These are phyloP conservation scores for Parapsyche elsis DNA, from an alignment of 1,140 invertebrate genomes.

Conservation along the genomic window DNA sequence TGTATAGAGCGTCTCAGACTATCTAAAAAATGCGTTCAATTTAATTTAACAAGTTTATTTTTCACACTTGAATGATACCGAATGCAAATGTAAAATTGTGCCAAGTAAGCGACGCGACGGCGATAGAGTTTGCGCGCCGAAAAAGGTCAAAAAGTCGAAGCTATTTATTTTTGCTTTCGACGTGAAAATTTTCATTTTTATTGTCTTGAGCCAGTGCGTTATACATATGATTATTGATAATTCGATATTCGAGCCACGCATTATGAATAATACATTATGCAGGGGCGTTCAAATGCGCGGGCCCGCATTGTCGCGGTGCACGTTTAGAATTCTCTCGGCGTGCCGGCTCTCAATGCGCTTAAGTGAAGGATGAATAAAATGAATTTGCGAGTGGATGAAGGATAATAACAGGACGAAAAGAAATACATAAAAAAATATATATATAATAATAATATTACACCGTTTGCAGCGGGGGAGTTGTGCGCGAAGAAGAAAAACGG, in stretches of 20 bases:
- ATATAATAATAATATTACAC: not conserved
- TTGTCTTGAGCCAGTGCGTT: not conserved
- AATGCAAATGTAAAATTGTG: no score
- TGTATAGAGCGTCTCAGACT: no score
- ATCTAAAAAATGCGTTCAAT: no score
- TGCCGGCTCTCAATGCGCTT: constrained; percentile 38
- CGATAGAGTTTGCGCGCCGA: no score
- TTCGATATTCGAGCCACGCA: constrained; percentile 14
- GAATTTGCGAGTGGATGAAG: constrained; percentile 45
- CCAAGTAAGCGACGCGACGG: no score
- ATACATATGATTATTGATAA: constrained; percentile 22
- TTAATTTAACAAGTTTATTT: no score
- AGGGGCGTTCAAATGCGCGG: constrained; percentile 15
- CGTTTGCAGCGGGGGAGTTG: not conserved
- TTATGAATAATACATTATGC: constrained; percentile 38
- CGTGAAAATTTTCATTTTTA: not conserved
- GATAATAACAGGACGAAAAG: not conserved
- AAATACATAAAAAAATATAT: not conserved
- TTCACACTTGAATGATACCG: no score
- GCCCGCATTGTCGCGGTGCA: constrained; percentile 9
- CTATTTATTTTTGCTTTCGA: no score
- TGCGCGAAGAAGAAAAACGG: constrained; percentile 3
- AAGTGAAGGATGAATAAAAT: constrained; percentile 50
- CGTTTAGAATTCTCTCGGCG: constrained; percentile 34
- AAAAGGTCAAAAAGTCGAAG: no score